Evolutionary conservation across 2,888 invertebrate genomes (phyloP), one percentile per base, ranked within the genome.

Genomic region (Gandaritis pyraliata): DNA sequence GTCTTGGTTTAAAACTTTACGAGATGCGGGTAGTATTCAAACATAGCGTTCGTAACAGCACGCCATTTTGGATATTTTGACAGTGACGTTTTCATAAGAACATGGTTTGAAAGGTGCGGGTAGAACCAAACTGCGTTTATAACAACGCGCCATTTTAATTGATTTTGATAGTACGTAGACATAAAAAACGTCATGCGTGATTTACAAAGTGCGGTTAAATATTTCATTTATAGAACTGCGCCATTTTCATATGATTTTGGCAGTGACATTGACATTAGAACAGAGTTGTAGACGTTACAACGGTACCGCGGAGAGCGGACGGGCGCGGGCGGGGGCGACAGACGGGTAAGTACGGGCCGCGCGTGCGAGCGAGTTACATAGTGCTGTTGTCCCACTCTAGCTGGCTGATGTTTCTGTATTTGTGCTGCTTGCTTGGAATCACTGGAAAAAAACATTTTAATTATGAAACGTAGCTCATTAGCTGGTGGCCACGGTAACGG

Each of bases 351-450:
- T 81, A 81, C 81, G 66, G 71, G 70, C 68, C 72, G 71, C 71
- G 60, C 70, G 65, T 52, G 68, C 55, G 65, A 41, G 68, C 71
- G 74, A 74, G 77, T 94, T 95, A 95, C 95, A 95, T 95, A 76
- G 95, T 95, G 87, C 95, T 95, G 92, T 95, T 95, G 88, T 95
- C 95, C 95, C 95, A 95, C 88, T 95, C 95, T 70, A 95, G 88
- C 87, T 95, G 95, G 86, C 94, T 95, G 81, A 95, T 95, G 90
- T 95, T 95, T 78, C 95, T 94, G 86, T 95, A 95, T 82, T 95
- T 92, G 82, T 92, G 92, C 76, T 90, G 89, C 80, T 90, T 90
- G 78, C 88, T 86, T 15, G 93, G 84, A 83, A 93, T 75, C 81
- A 89, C 92, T 89, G 83, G 0, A 72, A 74, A 39, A 51, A 48